Base-by-base conservation (phyloP, 2,797 vertebrate species). In the Pelobates cultripes region DNA sequence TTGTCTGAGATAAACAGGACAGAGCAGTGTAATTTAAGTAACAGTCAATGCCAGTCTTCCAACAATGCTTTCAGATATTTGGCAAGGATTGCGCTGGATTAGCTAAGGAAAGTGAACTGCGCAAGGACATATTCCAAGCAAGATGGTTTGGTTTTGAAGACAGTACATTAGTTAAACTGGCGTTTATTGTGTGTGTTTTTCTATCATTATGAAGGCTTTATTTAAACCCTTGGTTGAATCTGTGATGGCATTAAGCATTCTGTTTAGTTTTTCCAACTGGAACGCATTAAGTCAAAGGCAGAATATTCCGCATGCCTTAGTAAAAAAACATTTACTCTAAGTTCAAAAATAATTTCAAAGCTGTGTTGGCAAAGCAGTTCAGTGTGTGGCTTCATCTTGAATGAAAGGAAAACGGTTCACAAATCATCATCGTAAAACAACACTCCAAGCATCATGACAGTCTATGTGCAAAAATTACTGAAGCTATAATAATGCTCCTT, bases 11-110 rank as follows among this genome's bases (percentile, higher is more conserved):
- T 85, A 86, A 89, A 86, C 81, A 84, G 83, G 80, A 86, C 88
- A 87, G 89, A 86, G 88, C 87, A 83, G 85, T 87, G 89, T 89
- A 86, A 85, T 87, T 70, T 43, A 83, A 87, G 70, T 85, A 67
- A 83, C 55, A 66, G 77, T 69, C 8, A 8, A n/a, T 86, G 84
- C 86, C 57, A 0, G 0, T 0, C 67, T 70, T 68, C 53, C 85
- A 83, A 85, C 85, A 88, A 87, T 88, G 82, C 85, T 78, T 85
- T 80, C 45, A 78, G 85, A 80, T 86, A 81, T 79, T 89, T 88
- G 89, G 87, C 89, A 87, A 86, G 81, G 87, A 74, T 86, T 73
- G 84, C 81, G 79, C 88, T 70, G 85, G 86, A 88, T 91, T 89
- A 90, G 77, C 78, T 86, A 78, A 87, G 88, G 88, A 90, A 88